phyloP scores from a whole-genome alignment of 2,888 invertebrate species.

The Cantharis rustica region DNA sequence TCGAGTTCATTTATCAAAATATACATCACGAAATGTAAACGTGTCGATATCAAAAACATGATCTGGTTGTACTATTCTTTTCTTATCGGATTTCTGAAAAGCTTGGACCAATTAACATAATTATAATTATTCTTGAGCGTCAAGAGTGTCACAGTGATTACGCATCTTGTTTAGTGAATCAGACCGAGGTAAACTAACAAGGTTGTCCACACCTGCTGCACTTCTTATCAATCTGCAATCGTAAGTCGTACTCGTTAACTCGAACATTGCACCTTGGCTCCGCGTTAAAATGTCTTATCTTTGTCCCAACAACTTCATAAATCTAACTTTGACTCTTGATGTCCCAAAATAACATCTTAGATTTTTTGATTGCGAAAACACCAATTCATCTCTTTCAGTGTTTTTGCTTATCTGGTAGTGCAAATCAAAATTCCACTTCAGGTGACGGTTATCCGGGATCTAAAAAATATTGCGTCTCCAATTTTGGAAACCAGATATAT shows the following conservation, averaged over 20 bases:
- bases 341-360: constrained; percentile 41
- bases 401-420: constrained; percentile 34
- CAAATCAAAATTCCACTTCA: constrained; percentile 5
- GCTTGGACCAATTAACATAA: constrained; percentile 41
- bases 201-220: constrained; percentile 41
- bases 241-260: constrained; percentile 38
- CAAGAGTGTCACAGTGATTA: constrained; percentile 38
- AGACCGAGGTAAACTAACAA: constrained; percentile 39
- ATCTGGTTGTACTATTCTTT: constrained; percentile 12
- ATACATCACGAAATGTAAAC: background rate
- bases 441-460: background rate
- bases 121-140: constrained; percentile 42
- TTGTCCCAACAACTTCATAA: constrained; percentile 34
- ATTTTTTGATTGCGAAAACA: constrained; percentile 40
- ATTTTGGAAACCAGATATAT: background rate
- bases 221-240: constrained; percentile 42
- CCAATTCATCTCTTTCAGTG: constrained; percentile 46
- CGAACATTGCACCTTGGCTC: constrained; percentile 35
- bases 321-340: constrained; percentile 32
- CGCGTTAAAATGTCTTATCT: constrained; percentile 36
- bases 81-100: constrained; percentile 23
- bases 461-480: background rate
- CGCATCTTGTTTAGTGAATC: constrained; percentile 37
- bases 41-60: background rate
- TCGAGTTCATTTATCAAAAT: background rate